phyloP scores from a whole-genome alignment of 2,113 vertebrate species.

The Columba janthina region DNA sequence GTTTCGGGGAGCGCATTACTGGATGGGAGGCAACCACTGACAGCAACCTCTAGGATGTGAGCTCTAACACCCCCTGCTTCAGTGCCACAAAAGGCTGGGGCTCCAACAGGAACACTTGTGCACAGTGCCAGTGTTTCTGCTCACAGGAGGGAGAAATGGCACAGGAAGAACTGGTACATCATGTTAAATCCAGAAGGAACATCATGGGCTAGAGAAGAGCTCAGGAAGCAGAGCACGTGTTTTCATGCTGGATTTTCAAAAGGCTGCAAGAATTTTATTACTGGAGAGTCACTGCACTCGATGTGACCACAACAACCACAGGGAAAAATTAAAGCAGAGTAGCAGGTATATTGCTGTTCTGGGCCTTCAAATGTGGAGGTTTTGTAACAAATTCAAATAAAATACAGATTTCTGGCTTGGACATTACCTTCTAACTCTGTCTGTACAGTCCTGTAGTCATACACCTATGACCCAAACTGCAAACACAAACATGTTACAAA shows the following conservation, averaged over 20 bases:
- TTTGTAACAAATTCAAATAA: not conserved
- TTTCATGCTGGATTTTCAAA: not conserved
- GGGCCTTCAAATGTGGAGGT: not conserved
- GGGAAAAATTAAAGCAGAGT: not conserved
- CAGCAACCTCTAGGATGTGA: accelerated
- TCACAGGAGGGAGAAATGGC: not conserved
- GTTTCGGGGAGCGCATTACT: accelerated
- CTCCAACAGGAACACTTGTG: not conserved
- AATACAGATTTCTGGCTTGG: not conserved
- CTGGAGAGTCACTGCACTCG: not conserved
- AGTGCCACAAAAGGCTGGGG: not conserved
- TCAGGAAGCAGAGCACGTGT: not conserved
- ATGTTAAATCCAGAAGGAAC: not conserved
- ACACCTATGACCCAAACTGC: not conserved
- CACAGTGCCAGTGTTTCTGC: not conserved
- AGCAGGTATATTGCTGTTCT: not conserved
- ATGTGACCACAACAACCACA: not conserved
- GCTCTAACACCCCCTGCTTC: not conserved
- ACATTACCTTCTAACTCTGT: not conserved
- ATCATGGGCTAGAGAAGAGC: not conserved
- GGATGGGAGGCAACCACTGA: not conserved
- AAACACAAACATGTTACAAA: not conserved
- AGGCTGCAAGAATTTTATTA: not conserved
- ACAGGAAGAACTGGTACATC: not conserved
- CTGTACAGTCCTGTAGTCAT: not conserved